Evolutionary conservation across 2,113 vertebrate species (phyloP), one percentile per base, ranked within the genome.

Genomic region (Oxygymnocypris stewartii): DNA sequence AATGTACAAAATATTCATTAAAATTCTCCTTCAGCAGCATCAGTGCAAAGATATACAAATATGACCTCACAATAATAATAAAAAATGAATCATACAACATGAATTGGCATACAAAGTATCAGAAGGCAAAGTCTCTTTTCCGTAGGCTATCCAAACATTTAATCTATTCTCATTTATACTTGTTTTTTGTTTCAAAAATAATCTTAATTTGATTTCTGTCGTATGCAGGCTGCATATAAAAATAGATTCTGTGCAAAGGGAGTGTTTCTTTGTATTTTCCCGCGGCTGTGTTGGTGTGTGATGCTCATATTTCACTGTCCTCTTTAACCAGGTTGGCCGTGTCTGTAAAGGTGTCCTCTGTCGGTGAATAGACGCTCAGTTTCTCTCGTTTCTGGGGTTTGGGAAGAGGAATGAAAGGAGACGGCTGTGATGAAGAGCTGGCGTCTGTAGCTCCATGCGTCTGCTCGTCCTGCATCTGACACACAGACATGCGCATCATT

Each of bases 11-110:
- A 96, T 97, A 97, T 96, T 97, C 95, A 96, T 97, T 31, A 95
- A 95, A 93, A 92, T 96, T 95, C 95, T 96, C 94, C 96, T 96
- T 96, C 95, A 96, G 96, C 94, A 96, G 95, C 92, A 94, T 97
- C 96, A 98, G 98, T 99, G 97, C 98, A 99, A 98, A 97, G 97
- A 99, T 96, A 97, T 97, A 97, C 97, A 98, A 95, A 97, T 96
- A 95, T 95, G 96, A 98, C 96, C 96, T 94, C 88, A 93, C 88
- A 93, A 96, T 95, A 87, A 78, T 85, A 85, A 85, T 75, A 79
- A 59, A 95, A 95, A 93, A 93, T 85, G 44, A 90, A 92, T 95
- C 94, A 96, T 93, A 93, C 96, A 96, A 97, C 91, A 93, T 92
- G 92, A 96, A 95, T 97, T 95, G 94, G 95, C 95, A 94, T 96